Evolutionary conservation across 2,797 vertebrate genomes (phyloP).

Genomic region (Hippoglossus hippoglossus): DNA sequence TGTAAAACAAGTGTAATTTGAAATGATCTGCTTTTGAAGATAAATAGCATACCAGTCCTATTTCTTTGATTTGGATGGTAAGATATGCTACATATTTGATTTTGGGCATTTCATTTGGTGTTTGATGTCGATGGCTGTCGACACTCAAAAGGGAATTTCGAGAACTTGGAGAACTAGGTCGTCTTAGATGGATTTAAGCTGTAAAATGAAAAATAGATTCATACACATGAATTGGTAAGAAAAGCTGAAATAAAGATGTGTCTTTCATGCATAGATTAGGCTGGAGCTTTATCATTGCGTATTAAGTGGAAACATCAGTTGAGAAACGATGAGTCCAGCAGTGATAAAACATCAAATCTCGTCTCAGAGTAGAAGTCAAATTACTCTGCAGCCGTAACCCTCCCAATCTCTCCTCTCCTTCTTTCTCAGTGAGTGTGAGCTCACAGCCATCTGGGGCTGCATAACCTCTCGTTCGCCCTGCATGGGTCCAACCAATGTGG

Average conservation of each 20-base stretch:
- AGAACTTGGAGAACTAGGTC: constrained; percentile 51
- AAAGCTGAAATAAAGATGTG: constrained; percentile 15
- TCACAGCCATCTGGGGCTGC: constrained; percentile 49
- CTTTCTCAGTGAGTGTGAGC: constrained; percentile 31
- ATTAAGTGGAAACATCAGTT: constrained; percentile 30
- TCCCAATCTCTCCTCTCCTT: constrained; percentile 14
- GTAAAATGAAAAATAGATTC: constrained; percentile 59
- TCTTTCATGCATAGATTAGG: constrained; percentile 29
- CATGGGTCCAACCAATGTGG: constrained; percentile 35
- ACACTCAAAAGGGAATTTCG: constrained; percentile 58
- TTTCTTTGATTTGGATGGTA: constrained; percentile 38
- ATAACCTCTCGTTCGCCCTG: constrained; percentile 47
- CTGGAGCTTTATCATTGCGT: constrained; percentile 34
- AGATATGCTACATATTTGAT: constrained; percentile 49
- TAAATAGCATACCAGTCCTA: constrained; percentile 23
- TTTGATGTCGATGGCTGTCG: constrained; percentile 43
- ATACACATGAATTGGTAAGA: constrained; percentile 44
- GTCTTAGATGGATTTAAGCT: constrained; percentile 47
- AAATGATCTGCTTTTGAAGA: constrained; percentile 27
- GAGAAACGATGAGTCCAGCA: constrained; percentile 25
- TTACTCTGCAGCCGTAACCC: constrained; percentile 44
- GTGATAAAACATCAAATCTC: constrained; percentile 47
- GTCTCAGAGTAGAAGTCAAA: constrained; percentile 21
- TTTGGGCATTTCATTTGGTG: constrained; percentile 35
- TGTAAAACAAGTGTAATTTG: constrained; percentile 30